phyloP scores from a whole-genome alignment of 2,797 vertebrate species.

The Iguana delicatissima region DNA sequence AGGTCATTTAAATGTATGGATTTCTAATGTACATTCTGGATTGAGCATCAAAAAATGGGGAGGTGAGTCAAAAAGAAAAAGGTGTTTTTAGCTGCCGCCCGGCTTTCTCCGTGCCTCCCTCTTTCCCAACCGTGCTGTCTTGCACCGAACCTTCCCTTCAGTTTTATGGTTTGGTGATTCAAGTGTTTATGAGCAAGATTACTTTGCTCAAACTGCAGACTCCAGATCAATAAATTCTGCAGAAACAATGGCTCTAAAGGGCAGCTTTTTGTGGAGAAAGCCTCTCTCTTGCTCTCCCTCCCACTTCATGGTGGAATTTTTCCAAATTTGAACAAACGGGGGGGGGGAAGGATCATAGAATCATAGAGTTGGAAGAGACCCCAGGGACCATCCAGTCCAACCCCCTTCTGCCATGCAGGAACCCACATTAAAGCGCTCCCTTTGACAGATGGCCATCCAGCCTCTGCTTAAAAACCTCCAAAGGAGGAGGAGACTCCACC shows the following conservation, averaged over 20 bases:
- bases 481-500: no score
- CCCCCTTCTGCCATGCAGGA: no score
- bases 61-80: not conserved
- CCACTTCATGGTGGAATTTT: not conserved
- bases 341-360: no score
- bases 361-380: no score
- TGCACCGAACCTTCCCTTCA: not conserved
- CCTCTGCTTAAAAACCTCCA: no score
- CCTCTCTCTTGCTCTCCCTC: not conserved
- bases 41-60: not conserved
- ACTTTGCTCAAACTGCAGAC: conserved; percentile 21
- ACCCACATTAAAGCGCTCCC: no score
- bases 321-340: not conserved
- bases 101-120: not conserved
- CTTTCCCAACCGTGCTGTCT: not conserved
- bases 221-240: conserved; percentile 30
- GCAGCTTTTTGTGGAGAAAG: not conserved
- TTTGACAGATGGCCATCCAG: no score
- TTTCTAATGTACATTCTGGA: not conserved
- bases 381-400: no score
- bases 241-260: not conserved
- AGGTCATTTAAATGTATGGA: not conserved
- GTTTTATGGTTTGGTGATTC: not conserved
- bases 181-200: conserved; percentile 21
- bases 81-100: not conserved